phyloP scores from a whole-genome alignment of 2,113 vertebrate genomes.

The Vulpes vulpes region DNA sequence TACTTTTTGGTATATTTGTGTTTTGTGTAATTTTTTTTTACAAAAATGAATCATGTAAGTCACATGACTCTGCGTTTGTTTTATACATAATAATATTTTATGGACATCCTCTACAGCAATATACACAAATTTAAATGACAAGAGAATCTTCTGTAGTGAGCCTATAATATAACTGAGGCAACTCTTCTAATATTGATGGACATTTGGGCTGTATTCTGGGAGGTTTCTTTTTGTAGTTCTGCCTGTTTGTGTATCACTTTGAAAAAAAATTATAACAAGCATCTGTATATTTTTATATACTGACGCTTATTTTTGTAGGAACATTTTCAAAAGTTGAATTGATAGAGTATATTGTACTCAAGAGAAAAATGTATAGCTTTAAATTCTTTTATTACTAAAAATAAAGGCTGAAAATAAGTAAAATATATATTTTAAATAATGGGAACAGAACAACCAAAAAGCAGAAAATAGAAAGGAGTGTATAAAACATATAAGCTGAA shows the following conservation, averaged over 20 bases:
- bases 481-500: neutral
- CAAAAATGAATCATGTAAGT: neutral
- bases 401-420: neutral
- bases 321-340: neutral
- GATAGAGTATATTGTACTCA: neutral
- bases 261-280: neutral
- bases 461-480: neutral
- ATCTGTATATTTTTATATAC: neutral
- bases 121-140: neutral
- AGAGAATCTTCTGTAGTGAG: neutral
- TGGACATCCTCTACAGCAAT: neutral
- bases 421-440: neutral
- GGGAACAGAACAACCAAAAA: neutral
- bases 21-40: neutral
- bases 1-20: neutral
- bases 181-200: neutral
- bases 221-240: neutral
- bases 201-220: neutral
- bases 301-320: neutral
- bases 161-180: neutral
- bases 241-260: neutral
- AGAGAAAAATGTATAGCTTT: neutral
- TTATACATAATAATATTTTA: conserved; percentile 22
- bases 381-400: neutral
- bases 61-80: neutral